These are phyloP conservation scores for Sorex fumeus DNA, from an alignment of 2,113 vertebrate genomes.

Conservation along the genomic window DNA sequence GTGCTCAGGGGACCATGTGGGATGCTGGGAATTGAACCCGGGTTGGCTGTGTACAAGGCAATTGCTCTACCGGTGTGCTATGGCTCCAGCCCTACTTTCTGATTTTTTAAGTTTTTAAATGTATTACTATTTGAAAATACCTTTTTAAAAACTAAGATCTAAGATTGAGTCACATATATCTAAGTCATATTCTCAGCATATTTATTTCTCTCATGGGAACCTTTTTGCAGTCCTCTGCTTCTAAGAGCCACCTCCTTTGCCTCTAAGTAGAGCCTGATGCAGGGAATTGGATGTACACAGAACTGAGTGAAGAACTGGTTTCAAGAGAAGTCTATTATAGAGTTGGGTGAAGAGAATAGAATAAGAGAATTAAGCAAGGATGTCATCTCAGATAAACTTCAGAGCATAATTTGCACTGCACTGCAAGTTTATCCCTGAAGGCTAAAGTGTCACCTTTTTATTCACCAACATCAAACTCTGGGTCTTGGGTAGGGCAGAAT, in stretches of 20 bases:
- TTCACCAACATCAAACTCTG: background rate
- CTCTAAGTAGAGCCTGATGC: slow-evolving; percentile 26
- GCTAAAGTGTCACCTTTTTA: background rate
- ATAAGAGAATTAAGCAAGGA: background rate
- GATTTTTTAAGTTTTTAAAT: slow-evolving; percentile 22
- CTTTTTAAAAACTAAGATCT: background rate
- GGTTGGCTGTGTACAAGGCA: too few species aligned
- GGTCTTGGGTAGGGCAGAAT: background rate
- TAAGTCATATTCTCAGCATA: slow-evolving; percentile 25
- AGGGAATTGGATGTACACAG: background rate
- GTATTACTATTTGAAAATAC: slow-evolving; percentile 34
- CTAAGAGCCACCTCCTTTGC: slow-evolving; percentile 24
- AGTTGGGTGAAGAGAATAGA: background rate
- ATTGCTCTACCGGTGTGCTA: too few species aligned
- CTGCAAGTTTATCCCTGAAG: background rate
- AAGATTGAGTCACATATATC: background rate
- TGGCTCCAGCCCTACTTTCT: too few species aligned
- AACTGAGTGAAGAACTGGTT: background rate
- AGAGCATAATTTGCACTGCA: background rate
- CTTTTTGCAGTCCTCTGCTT: background rate
- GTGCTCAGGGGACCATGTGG: too few species aligned
- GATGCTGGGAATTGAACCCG: too few species aligned
- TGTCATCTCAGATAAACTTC: background rate
- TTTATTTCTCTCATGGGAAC: background rate
- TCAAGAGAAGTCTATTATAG: background rate